Evolutionary conservation across 1,140 invertebrate species (phyloP), one percentile per base, ranked within the genome.

Genomic region (Globodera rostochiensis): DNA sequence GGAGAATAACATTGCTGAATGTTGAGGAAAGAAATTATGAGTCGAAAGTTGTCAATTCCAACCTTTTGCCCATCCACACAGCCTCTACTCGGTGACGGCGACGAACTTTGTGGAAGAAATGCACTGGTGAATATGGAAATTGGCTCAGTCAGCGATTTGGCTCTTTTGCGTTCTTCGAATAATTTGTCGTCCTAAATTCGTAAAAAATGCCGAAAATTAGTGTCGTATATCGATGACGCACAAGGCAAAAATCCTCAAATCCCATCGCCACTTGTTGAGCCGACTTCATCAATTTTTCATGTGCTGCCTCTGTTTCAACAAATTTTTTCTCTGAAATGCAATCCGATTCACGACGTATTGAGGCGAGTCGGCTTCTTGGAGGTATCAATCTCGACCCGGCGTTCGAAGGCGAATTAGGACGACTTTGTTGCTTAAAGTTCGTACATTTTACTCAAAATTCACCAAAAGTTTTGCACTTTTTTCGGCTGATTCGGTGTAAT

Each of bases 1-100:
- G 85, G 85, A 1, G 85, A 86, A 80, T 87, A 86, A 45, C 85
- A 86, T 82, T 86, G 85, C 85, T 86, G 64, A 81, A 84, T 77
- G 73, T 45, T 36, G 8, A 6, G 19, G 25, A 69, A 36, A 4
- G 21, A 45, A 45, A 71, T 11, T 64, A 15, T 25, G 3, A 45
- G 69, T 45, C 7, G n/a, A 82, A 82, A 15, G 9, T n/a, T n/a
- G 9, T 64, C 66, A 70, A 15, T 15, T 77, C 13, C 57, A 76
- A 85, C 84, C 19, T 86, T 86, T 77, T 87, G 84, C 9, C 50
- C 64, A 57, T 86, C 85, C 21, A 86, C 77, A n/a, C 19, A 66
- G 15, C 60, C 67, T 9, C 84, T 70, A 13, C 80, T 86, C 57
- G 86, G 86, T 19, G 85, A 86, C 15, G 84, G 81, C 13, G 86